Percentiles rank a stretch among this genome's conserved stretches.
Conservation (phyloP, 2,888 invertebrate genomes). For the Aleiodes alternator region DNA sequence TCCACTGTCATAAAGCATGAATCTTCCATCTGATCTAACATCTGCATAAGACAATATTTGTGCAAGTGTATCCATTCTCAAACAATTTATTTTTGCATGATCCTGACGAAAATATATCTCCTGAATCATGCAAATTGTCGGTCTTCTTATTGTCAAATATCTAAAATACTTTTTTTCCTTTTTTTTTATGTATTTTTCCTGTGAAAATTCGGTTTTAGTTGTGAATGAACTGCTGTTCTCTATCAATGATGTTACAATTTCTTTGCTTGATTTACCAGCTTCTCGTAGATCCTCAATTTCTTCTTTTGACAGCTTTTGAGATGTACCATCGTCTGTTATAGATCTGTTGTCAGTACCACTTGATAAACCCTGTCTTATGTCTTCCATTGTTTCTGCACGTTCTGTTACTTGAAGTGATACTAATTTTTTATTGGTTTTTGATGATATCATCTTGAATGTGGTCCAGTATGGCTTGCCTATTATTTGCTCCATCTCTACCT, state of each 20-base stretch:
- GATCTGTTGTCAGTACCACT: conserved; percentile 90
- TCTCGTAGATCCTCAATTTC: conserved; percentile 89
- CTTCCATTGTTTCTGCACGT: conserved; percentile 79
- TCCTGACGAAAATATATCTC: conserved; percentile 91
- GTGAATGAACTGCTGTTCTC: conserved; percentile 94
- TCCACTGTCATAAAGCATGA: conserved; percentile 91
- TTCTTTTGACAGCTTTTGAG: conserved; percentile 88
- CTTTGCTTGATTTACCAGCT: conserved; percentile 85
- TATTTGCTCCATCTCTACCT: conserved; percentile 81
- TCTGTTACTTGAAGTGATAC: conserved; percentile 73
- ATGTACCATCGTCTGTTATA: conserved; percentile 86
- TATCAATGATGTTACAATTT: conserved; percentile 91
- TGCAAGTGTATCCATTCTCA: conserved; percentile 91
- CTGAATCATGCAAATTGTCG: conserved; percentile 87
- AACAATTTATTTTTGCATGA: conserved; percentile 83
- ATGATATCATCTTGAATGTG: conserved; percentile 85
- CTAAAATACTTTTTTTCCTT: conserved; percentile 96
- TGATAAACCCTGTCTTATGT: conserved; percentile 79
- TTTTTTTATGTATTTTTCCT: conserved; percentile 96
- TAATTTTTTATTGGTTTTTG: conserved; percentile 69
- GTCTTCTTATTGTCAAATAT: conserved; percentile 86
- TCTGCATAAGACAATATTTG: conserved; percentile 91
- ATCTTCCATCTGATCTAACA: conserved; percentile 85
- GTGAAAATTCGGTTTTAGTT: conserved; percentile 92
- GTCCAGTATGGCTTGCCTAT: conserved; percentile 84